Percentiles rank a stretch among this genome's conserved stretches.
These are phyloP conservation scores for Trematomus loennbergii DNA, from an alignment of 2,113 vertebrate species.

Conservation along the genomic window DNA sequence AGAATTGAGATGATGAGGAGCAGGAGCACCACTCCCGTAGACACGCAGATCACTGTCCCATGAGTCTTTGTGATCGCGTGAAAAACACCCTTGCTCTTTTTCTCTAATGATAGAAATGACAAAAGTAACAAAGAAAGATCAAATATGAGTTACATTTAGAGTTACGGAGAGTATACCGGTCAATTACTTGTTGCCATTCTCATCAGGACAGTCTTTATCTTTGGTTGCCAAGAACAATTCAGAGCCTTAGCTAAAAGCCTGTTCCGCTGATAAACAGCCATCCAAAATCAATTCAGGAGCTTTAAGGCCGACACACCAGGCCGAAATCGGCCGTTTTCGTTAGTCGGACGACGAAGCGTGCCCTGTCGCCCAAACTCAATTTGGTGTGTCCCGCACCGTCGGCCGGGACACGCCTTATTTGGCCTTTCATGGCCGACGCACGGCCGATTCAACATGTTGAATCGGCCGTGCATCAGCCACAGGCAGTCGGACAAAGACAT, in stretches of 20 bases:
- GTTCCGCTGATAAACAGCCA: constrained; percentile 26
- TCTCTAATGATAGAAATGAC: constrained; percentile 84
- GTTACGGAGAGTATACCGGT: constrained; percentile 11
- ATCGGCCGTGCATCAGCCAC: too few relatives aligned
- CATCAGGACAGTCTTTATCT: constrained; percentile 17
- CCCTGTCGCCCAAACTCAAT: too few relatives aligned
- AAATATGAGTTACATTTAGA: constrained; percentile 5
- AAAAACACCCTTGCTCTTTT: constrained; percentile 89
- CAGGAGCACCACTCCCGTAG: constrained; percentile 92
- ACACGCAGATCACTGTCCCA: constrained; percentile 92
- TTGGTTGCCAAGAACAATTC: constrained; percentile 25
- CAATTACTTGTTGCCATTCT: constrained; percentile 15
- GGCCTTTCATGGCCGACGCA: too few relatives aligned
- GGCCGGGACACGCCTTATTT: too few relatives aligned
- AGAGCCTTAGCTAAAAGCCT: constrained; percentile 27
- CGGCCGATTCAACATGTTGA: too few relatives aligned
- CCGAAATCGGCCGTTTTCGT: too few relatives aligned
- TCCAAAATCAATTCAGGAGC: not conserved
- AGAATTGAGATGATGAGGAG: constrained; percentile 94
- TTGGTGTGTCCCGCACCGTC: too few relatives aligned
- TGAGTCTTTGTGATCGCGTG: constrained; percentile 94
- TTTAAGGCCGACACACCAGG: too few relatives aligned
- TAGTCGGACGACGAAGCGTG: too few relatives aligned
- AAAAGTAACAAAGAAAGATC: constrained; percentile 14
- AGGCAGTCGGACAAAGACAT: too few relatives aligned